Percentiles rank a stretch among this genome's conserved stretches.
These are phyloP conservation scores for Sceloporus undulatus DNA, from an alignment of 2,113 vertebrate genomes.

Conservation along the genomic window DNA sequence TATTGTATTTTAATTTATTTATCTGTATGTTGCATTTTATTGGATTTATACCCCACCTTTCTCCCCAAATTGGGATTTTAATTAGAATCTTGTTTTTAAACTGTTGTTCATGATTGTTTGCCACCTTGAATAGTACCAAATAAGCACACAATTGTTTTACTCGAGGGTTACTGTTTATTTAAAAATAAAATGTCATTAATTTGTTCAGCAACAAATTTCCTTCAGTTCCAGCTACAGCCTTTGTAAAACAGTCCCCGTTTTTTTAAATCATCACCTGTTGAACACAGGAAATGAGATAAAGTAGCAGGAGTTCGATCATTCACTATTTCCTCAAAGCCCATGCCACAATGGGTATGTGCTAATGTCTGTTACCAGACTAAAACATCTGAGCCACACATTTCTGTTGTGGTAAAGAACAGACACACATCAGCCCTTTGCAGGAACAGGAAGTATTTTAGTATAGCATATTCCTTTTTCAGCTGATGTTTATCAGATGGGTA, in stretches of 20 bases:
- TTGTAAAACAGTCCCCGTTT: background rate
- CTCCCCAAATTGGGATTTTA: background rate
- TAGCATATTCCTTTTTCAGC: background rate
- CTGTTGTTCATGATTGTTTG: background rate
- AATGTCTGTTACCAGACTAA: background rate
- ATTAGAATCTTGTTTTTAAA: background rate
- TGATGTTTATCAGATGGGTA: background rate
- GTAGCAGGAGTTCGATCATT: background rate
- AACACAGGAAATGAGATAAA: background rate
- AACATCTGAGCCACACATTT: background rate
- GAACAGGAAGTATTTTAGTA: background rate
- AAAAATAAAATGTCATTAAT: background rate
- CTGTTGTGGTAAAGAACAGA: background rate
- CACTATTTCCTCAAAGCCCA: background rate
- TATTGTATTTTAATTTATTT: background rate
- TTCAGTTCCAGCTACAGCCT: background rate
- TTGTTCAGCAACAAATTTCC: background rate
- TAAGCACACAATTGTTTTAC: background rate
- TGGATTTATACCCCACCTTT: too few relatives aligned
- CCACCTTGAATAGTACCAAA: background rate
- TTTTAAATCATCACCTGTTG: background rate
- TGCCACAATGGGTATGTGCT: background rate
- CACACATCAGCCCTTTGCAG: background rate
- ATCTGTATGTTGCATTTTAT: background rate
- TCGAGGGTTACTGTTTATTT: slow-evolving; percentile 1